Base-by-base conservation (phyloP, 2,888 invertebrate species). In the Meandrusa payeni region DNA sequence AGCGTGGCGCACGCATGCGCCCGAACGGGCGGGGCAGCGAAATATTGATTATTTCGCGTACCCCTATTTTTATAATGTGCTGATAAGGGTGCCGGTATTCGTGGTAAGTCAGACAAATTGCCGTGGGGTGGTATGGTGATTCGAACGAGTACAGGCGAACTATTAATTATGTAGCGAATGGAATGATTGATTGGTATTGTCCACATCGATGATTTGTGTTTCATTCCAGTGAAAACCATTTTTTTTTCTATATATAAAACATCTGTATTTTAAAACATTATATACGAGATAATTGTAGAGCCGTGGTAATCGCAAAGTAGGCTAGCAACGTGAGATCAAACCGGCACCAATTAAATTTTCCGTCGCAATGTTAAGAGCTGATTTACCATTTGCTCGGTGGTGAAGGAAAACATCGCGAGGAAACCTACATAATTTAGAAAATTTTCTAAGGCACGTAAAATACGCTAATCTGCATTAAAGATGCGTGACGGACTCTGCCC, bases 91-190 rank as follows among this genome's bases (percentile, higher is more conserved):
- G 55, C 50, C 64, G 48, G 64, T 73, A 70, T 72, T 73, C 75
- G 70, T 59, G 69, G 71, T 57, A 60, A 59, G 64, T 64, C 58
- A 71, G 77, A 78, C 78, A 82, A 83, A 82, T 85, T 80, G 68
- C 67, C 48, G 47, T 52, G 49, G 63, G 68, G 69, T 72, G 71
- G 74, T 61, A 59, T 40, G 69, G 70, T 70, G 73, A 76, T 78
- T 76, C 70, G 32, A 42, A 47, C 54, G 51, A 59, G 55, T 48
- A 56, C 60, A 64, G 62, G 57, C 54, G 50, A 56, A 53, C 55
- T 78, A 83, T 85, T 83, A 83, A 87, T 85, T 82, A 87, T 85
- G 74, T 76, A 86, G 69, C 51, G 62, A 54, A 55, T 48, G 41
- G 64, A 76, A 78, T 87, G 86, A 86, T 85, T 76, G 83, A 85